These are phyloP conservation scores for Xenopus petersii DNA, from an alignment of 2,797 vertebrate species.

Conservation along the genomic window DNA sequence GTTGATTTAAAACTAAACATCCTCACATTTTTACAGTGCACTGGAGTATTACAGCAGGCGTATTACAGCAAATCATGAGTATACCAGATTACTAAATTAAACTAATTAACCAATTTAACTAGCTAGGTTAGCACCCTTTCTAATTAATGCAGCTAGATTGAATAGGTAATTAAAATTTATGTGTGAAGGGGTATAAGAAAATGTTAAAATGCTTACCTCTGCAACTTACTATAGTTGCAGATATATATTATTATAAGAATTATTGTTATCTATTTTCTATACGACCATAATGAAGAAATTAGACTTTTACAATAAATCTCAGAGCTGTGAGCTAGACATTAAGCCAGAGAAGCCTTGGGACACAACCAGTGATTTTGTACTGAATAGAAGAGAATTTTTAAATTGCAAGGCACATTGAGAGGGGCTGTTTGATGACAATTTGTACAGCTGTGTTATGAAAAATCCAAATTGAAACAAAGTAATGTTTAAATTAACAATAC, in stretches of 20 bases:
- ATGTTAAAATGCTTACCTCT: no score
- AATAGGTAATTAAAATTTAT: no score
- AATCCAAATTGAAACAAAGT: constrained; percentile 33
- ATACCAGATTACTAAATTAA: no score
- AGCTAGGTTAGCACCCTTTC: no score
- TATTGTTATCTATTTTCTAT: background rate
- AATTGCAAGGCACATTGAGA: background rate
- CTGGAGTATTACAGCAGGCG: no score
- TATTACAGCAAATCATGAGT: no score
- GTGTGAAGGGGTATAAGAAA: no score
- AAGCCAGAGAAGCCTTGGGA: background rate
- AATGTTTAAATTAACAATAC: constrained; percentile 37
- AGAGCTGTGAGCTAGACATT: background rate
- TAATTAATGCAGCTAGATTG: no score
- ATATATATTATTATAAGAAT: background rate
- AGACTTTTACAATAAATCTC: background rate
- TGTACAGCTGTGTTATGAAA: constrained; percentile 36
- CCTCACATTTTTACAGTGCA: no score
- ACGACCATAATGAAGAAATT: background rate
- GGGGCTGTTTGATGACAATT: constrained; percentile 26
- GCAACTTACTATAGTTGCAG: no score
- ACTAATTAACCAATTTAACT: no score
- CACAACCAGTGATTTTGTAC: background rate
- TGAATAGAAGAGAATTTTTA: background rate
- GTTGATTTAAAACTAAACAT: no score